These are phyloP conservation scores for Coracopsis vasa DNA, from an alignment of 2,113 vertebrate species.

Conservation along the genomic window DNA sequence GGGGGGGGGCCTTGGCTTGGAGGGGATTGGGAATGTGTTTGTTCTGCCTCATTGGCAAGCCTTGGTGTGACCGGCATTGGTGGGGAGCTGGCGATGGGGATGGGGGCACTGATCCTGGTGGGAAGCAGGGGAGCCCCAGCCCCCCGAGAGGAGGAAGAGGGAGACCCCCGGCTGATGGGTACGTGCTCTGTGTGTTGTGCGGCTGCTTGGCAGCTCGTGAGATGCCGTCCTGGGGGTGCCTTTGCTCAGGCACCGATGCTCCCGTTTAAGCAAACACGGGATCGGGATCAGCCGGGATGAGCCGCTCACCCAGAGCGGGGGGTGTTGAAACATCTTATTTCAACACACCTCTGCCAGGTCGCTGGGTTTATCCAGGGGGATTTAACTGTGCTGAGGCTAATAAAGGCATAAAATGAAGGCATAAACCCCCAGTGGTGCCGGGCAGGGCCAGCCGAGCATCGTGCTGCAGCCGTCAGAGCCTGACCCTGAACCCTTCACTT, in stretches of 20 bases:
- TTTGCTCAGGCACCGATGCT: not conserved
- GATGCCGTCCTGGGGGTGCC: not conserved
- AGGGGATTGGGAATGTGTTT: not conserved
- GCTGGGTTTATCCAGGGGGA: not conserved
- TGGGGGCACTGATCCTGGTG: not conserved
- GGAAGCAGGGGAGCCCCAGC: not conserved
- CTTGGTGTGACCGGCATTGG: not conserved
- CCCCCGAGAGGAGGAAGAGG: not conserved
- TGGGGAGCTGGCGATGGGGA: not conserved
- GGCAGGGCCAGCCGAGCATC: not conserved
- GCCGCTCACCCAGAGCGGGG: not conserved
- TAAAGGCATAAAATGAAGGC: not conserved
- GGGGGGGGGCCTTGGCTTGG: not conserved
- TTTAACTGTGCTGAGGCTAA: not conserved
- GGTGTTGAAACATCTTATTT: not conserved
- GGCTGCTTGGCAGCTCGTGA: not conserved
- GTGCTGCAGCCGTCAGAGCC: not conserved
- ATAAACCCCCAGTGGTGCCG: accelerated
- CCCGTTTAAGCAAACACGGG: accelerated
- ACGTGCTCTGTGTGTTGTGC: not conserved
- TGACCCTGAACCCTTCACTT: not conserved
- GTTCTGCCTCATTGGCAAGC: not conserved
- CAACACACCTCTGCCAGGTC: not conserved
- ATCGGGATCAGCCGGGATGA: not conserved
- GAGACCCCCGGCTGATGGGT: not conserved